phyloP scores from a whole-genome alignment of 2,888 invertebrate species.

The Meandrusa payeni region DNA sequence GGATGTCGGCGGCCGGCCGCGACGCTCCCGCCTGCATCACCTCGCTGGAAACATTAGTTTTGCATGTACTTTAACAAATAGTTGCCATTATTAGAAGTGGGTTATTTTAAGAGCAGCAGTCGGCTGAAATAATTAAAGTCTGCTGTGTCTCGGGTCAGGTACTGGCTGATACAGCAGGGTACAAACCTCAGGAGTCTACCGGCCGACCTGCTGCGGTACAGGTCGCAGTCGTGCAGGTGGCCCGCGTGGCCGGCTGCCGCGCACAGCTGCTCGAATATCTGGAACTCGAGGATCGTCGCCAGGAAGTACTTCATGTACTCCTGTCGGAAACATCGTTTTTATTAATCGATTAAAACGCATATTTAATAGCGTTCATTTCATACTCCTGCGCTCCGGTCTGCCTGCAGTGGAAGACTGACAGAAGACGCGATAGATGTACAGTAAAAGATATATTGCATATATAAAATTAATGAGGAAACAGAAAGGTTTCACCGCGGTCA shows the following conservation, averaged over 20 bases:
- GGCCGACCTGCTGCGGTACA: conserved; percentile 89
- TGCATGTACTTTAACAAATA: too few species aligned
- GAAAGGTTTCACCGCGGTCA: too few species aligned
- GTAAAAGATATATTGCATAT: too few species aligned
- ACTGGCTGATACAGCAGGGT: neutral
- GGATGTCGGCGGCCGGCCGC: conserved; percentile 85
- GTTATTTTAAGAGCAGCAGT: too few species aligned
- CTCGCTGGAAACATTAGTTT: conserved; percentile 69
- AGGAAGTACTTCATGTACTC: conserved; percentile 90
- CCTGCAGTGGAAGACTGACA: too few species aligned
- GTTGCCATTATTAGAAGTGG: too few species aligned
- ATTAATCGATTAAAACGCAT: neutral
- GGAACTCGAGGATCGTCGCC: conserved; percentile 91
- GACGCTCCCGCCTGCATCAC: conserved; percentile 85
- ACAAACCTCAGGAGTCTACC: conserved; percentile 86
- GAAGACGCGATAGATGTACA: too few species aligned
- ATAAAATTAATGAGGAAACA: too few species aligned
- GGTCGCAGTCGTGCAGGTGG: conserved; percentile 90
- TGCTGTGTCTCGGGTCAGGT: too few species aligned
- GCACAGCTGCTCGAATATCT: conserved; percentile 90
- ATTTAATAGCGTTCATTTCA: too few species aligned
- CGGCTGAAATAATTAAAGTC: too few species aligned
- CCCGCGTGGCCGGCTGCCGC: conserved; percentile 85
- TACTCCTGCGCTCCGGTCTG: too few species aligned
- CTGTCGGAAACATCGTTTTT: conserved; percentile 33